Base-by-base conservation (phyloP, 2,113 vertebrate species). In the Phalacrocorax carbo region DNA sequence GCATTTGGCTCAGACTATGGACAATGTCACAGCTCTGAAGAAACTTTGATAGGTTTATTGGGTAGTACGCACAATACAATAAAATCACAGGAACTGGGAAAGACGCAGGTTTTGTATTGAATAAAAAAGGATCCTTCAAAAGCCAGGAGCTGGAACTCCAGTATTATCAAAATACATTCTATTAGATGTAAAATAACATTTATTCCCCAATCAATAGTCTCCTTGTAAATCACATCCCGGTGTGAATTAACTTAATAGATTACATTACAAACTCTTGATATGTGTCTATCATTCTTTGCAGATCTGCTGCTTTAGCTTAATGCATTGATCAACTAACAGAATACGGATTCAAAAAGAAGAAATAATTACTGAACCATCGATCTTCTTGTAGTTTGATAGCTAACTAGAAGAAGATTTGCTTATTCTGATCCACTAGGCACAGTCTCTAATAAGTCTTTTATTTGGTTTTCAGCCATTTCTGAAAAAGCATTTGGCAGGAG, bases 161-260 rank as follows among this genome's bases (percentile, higher is more conserved):
- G 21, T 18, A 81, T 64, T 70, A 88, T 10, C 90, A 52, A 81
- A 90, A 92, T 60, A 21, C 38, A 68, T 73, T 81, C 64, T 90
- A 55, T 94, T 95, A 83, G 94, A 92, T 72, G 68, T 38, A 96
- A 93, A 94, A 81, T 71, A 93, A 70, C 54, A 81, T 86, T 95
- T 96, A 62, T 92, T 90, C 68, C 30, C n/a, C 72, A 93, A 71
- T 88, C 64, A 92, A 93, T 92, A 90, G 15, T 44, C 60, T 90
- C 32, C 40, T 87, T 16, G 10, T 93, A 94, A 96, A 92, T 88
- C 88, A 88, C 66, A 92, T 75, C 62, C 62, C 46, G 32, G 55
- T 94, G 68, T 81, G 82, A 95, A 88, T 81, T 55, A 94, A 57
- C 83, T 92, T 92, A 27, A 46, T 75, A 92, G 79, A 92, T 92